Evolutionary conservation across 2,113 vertebrate genomes (phyloP), one percentile per base, ranked within the genome.

Genomic region (Notiomystis cincta): DNA sequence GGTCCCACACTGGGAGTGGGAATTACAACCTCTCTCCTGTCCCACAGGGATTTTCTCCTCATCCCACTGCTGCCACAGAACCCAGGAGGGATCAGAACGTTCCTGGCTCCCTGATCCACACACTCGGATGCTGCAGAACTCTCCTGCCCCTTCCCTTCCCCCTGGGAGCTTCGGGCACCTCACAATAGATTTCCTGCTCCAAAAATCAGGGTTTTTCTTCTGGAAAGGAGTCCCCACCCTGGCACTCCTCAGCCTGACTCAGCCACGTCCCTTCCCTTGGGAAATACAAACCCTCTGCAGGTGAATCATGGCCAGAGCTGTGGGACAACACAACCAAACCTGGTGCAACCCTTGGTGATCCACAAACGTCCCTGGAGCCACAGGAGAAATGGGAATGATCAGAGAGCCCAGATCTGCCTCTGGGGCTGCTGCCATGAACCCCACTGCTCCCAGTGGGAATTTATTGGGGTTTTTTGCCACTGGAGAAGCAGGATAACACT

Each of bases 391-490:
- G 19, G 51, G 18, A 18, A 35, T 0, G 6, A 0, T 25, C 3
- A 1, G 38, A n/a, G 57, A 80, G 16, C 42, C 31, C 70, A 30
- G 56, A 31, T 35, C 76, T 69, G 79, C 54, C 10, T 6, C 16
- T 4, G 35, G 11, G 40, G 72, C 48, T 1, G 15, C 88, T 53
- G 65, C 9, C 17, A 3, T 13, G 8, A 8, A 4, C 8, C 51
- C 84, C 2, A 2, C 11, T 35, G 51, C 24, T 42, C 27, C 5
- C 4, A 4, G 21, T 4, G 47, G 24, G 11, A 54, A 45, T 4
- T 2, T 1, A 1, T 1, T 11, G 54, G 4, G 21, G 2, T 8
- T 4, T 40, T 79, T 6, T 51, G 44, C 8, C 23, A 0, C 23
- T 31, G 66, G 19, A 24, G 38, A 67, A 40, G 77, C 6, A 2